These are phyloP conservation scores for Anas flavirostris DNA, from an alignment of 2,797 vertebrate species.

Conservation along the genomic window DNA sequence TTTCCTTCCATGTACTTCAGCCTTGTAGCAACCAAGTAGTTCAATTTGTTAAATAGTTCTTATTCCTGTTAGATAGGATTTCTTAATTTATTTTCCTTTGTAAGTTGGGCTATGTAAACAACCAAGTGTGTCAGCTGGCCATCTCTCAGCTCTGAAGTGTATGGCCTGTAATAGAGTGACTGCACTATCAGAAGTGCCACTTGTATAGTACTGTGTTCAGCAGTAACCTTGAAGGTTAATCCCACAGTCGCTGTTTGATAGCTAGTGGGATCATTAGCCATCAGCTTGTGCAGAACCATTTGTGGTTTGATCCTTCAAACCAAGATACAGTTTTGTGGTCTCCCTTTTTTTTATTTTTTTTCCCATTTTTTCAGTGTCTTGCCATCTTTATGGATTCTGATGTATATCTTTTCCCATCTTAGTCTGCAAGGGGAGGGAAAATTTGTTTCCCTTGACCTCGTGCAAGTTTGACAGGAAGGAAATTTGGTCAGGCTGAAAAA, in stretches of 20 bases:
- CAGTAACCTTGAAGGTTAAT: not conserved
- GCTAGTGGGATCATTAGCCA: not conserved
- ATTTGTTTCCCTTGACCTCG: not conserved
- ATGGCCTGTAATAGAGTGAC: not conserved
- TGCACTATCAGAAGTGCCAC: not conserved
- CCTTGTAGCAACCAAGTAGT: not conserved
- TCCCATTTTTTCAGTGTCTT: not conserved
- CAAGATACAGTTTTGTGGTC: not conserved
- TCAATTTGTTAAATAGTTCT: not conserved
- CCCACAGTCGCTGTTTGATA: not conserved
- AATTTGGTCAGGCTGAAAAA: not conserved
- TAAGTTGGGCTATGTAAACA: not conserved
- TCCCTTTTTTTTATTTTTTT: fast-evolving
- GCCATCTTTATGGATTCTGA: not conserved
- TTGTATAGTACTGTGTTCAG: not conserved
- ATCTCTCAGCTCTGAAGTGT: not conserved
- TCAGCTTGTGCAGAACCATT: not conserved
- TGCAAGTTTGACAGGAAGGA: not conserved
- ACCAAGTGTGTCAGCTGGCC: not conserved
- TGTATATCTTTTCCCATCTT: not conserved
- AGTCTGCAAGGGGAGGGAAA: not conserved
- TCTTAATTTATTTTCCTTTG: not conserved
- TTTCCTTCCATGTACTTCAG: not conserved
- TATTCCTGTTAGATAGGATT: not conserved
- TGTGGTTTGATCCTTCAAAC: not conserved